Conservation (phyloP, 1,140 invertebrate genomes). For the Laupala kohalensis region DNA sequence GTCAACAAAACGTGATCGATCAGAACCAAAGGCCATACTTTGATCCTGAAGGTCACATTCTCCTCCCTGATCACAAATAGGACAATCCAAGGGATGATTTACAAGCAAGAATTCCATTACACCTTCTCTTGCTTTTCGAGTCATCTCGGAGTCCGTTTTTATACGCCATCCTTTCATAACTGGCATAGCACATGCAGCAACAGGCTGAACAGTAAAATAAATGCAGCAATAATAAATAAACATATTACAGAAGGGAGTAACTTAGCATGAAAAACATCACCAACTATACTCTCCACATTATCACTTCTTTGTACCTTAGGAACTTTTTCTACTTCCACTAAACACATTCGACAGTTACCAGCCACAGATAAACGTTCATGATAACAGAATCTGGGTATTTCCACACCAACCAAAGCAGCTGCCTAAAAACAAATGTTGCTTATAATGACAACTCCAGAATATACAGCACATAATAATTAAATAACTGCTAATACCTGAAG, state of each 20-base stretch:
- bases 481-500: constrained; percentile 56
- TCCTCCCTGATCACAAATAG: constrained; percentile 99
- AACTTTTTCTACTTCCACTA: constrained; percentile 97
- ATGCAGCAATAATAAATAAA: background rate
- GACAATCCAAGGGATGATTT: constrained; percentile 98
- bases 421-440: constrained; percentile 49
- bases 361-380: constrained; percentile 96
- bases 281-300: no score
- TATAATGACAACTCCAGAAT: background rate
- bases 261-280: no score
- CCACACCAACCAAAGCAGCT: constrained; percentile 86
- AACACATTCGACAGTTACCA: constrained; percentile 98
- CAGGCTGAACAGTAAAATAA: constrained; percentile 72
- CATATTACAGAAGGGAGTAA: background rate
- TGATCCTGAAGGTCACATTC: constrained; percentile 98
- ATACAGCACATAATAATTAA: background rate
- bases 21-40: constrained; percentile 98
- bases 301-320: no score
- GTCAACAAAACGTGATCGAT: constrained; percentile 87
- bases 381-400: constrained; percentile 98
- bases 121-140: constrained; percentile 86
- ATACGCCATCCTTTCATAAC: constrained; percentile 98
- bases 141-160: constrained; percentile 94
- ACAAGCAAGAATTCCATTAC: constrained; percentile 99
- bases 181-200: constrained; percentile 99